Base-by-base conservation (phyloP, 2,797 vertebrate genomes). In the Smutsia temminckii region DNA sequence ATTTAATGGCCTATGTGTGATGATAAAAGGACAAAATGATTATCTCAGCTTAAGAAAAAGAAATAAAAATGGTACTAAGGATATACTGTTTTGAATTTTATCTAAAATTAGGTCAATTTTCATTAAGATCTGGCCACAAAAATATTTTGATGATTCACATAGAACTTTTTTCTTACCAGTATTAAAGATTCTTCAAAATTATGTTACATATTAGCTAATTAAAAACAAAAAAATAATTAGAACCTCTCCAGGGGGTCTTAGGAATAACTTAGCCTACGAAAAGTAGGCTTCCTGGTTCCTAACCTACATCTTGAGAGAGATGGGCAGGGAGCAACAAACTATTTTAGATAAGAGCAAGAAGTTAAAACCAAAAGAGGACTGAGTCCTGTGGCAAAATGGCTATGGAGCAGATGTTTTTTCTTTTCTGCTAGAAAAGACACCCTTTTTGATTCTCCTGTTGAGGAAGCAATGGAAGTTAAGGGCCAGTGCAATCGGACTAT, bases 21-120 rank as follows among this genome's bases (percentile, higher is more conserved):
- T 81, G 37, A 69, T n/a, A 61, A 77, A 91, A 91, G 21, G 25
- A 92, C 18, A 78, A 32, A 57, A 57, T 14, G 46, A 80, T 59
- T 63, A 72, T 34, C 61, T 91, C 53, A 79, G 18, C 49, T 55
- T 86, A 17, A 46, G n/a, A 71, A 88, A 81, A 86, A 72, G 27
- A 78, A 61, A 71, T 32, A 89, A 42, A 85, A 94, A 78, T 55
- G 49, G 83, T 18, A 71, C 32, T 80, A 89, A 49, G 46, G 49
- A 80, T 20, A 72, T 1, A 74, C 1, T 71, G 17, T 69, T 69
- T 51, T 79, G 11, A 61, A 59, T 80, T 92, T 87, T 84, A 66
- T 13, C 21, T 66, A 93, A 93, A 94, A n/a, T 61, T 78, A 59
- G 32, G 32, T 46, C 61, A 91, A 81, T 42, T 81, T 91, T 74